Percentiles rank a stretch among this genome's conserved stretches.
Conservation (phyloP, 2,113 vertebrate species). For the Anolis carolinensis region DNA sequence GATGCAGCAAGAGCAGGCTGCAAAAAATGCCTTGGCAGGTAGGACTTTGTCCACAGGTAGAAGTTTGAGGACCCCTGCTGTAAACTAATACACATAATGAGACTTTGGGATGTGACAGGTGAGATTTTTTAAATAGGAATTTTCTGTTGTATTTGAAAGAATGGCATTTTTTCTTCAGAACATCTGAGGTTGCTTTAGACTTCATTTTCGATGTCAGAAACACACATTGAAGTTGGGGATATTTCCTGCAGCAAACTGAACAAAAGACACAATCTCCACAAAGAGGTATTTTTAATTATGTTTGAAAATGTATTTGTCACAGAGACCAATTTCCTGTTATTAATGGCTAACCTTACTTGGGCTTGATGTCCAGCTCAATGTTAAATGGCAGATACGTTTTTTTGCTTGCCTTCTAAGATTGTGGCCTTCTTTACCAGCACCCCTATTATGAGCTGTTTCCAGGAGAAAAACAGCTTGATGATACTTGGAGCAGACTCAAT, state of each 20-base stretch:
- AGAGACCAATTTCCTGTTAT: neutral
- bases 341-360: neutral
- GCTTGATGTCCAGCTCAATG: neutral
- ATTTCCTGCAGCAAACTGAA: neutral
- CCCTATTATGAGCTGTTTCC: neutral
- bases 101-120: neutral
- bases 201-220: neutral
- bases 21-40: no score
- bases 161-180: neutral
- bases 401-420: no score
- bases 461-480: neutral
- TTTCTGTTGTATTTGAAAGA: no score
- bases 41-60: no score
- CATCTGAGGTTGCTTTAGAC: neutral
- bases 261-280: neutral
- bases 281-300: neutral
- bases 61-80: neutral
- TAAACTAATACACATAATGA: no score
- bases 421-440: neutral
- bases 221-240: no score
- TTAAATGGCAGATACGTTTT: neutral
- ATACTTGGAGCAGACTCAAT: neutral
- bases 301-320: neutral
- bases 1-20: no score
- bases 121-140: no score